A percentile compares a stretch with the other conserved stretches of the same genome.
These are phyloP conservation scores for Pionites leucogaster DNA, from an alignment of 2,113 vertebrate species.

Conservation along the genomic window DNA sequence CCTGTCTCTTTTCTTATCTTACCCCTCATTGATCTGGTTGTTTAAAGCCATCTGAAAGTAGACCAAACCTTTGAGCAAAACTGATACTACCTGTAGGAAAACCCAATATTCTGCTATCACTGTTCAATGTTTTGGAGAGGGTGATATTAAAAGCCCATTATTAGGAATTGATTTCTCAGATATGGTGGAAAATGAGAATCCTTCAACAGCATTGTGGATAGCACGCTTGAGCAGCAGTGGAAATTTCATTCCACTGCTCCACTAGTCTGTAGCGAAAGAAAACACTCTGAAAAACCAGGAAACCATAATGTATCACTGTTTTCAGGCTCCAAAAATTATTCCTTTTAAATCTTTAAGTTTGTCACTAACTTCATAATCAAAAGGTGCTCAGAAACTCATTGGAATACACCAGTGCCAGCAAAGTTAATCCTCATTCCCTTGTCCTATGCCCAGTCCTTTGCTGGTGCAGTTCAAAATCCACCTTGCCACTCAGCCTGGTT, in stretches of 20 bases:
- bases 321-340: neutral
- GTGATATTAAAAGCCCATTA: neutral
- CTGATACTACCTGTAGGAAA: neutral
- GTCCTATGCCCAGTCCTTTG: neutral
- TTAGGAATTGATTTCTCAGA: neutral
- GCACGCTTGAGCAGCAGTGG: neutral
- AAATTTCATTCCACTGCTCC: neutral
- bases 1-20: neutral
- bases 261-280: neutral
- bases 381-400: neutral
- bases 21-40: neutral
- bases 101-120: neutral
- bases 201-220: neutral
- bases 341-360: neutral
- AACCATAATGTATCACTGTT: neutral
- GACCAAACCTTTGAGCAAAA: neutral
- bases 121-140: neutral
- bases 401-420: neutral
- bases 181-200: neutral
- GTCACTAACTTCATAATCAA: neutral
- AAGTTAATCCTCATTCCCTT: neutral
- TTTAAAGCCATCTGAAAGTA: neutral
- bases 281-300: neutral
- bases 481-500: neutral
- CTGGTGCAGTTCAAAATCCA: neutral